These are phyloP conservation scores for Drosophila jambulina DNA, from an alignment of 1,140 invertebrate genomes.

Conservation along the genomic window DNA sequence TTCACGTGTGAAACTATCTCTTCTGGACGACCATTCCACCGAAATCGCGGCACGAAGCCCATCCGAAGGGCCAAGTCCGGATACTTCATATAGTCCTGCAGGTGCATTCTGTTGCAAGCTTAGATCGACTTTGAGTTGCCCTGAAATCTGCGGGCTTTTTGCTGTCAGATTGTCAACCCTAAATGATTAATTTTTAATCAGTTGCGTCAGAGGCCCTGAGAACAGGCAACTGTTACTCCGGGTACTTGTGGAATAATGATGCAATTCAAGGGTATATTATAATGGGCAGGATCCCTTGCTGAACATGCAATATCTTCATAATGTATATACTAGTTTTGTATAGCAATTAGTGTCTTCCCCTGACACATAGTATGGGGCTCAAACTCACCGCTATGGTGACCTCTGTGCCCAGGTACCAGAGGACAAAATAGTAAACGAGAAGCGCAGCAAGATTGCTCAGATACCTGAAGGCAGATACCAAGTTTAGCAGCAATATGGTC, in stretches of 20 bases:
- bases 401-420: conserved; percentile 52
- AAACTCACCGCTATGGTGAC: conserved; percentile 49
- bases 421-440: conserved; percentile 38
- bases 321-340: neutral
- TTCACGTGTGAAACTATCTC: neutral
- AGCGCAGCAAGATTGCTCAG: conserved; percentile 52
- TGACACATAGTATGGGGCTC: neutral
- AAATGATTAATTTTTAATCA: neutral
- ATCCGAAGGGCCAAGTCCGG: conserved; percentile 37
- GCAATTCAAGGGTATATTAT: neutral
- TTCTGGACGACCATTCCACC: conserved; percentile 20
- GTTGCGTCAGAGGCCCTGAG: neutral
- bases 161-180: neutral
- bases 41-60: conserved; percentile 30
- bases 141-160: neutral
- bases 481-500: conserved; percentile 59
- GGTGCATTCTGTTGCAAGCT: conserved; percentile 27
- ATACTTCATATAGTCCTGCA: conserved; percentile 56
- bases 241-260: neutral
- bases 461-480: conserved; percentile 51
- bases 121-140: neutral
- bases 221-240: conserved; percentile 9
- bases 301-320: neutral
- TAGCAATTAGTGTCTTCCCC: neutral
- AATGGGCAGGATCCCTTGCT: neutral